Base-by-base conservation (phyloP, 2,888 invertebrate genomes). In the Serripes groenlandicus region DNA sequence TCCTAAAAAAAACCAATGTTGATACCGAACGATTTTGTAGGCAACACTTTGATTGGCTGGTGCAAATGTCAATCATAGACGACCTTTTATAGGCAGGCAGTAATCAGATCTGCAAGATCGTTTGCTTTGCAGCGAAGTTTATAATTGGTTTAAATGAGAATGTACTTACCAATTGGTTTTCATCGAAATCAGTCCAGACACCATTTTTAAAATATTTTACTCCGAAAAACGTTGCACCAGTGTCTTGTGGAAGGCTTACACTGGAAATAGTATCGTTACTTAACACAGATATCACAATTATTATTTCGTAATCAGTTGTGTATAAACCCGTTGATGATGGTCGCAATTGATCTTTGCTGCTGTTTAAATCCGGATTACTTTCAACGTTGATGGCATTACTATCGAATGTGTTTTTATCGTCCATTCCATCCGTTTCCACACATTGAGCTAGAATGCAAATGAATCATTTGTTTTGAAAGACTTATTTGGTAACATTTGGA, bases 401-500 rank as follows among this genome's bases (percentile, higher is more conserved):
- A 1, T 18, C 4, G 23, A 66, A 26, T 15, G 0, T 37, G 0
- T 1, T 28, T 2, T 37, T 26, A 28, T 26, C 42, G 23, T 11
- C 28, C 66, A 66, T 66, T 37, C 66, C 66, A 23, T 66, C 42
- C 15, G 23, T 26, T 23, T 42, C 23, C n/a, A 3, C 42, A 66
- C 66, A 66, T 21, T 28, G 60, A 21, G 62, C 62, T 62, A 18
- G 1, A 62, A 34, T 21, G 62, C 32, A 62, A 62, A 21, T n/a
- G n/a, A n/a, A n/a, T n/a, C n/a, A n/a, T n/a, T n/a, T n/a, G n/a
- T n/a, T n/a, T n/a, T n/a, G n/a, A n/a, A n/a, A n/a, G n/a, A n/a
- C n/a, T n/a, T n/a, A n/a, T n/a, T n/a, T n/a, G n/a, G n/a, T n/a
- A n/a, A n/a, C n/a, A n/a, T n/a, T n/a, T n/a, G n/a, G n/a, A n/a